Base-by-base conservation (phyloP, 2,888 invertebrate genomes). In the Carpatolechia fugitivella region DNA sequence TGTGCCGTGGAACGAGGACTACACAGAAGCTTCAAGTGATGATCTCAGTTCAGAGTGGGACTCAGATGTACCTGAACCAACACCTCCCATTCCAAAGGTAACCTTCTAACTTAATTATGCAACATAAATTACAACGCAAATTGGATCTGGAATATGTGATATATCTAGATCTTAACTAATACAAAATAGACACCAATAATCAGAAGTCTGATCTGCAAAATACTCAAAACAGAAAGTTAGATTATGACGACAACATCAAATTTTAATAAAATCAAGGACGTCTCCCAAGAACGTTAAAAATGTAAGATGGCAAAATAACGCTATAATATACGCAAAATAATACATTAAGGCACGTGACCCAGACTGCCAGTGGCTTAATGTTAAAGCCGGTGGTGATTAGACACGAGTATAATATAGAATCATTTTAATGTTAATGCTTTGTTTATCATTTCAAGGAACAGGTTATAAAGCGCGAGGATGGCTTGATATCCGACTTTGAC, bases 1-100 rank as follows among this genome's bases (percentile, higher is more conserved):
- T 72, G 96, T 96, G 63, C 95, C 95, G 0, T 91, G 93, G 89
- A 91, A 91, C 30, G 88, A 93, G 60, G 97, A 97, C 72, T 97
- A 95, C 79, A 96, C 96, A 11, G 96, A 97, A 72, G 95, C 96
- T n/a, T 96, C 96, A 64, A 96, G 96, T 75, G 97, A 97, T 80
- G 97, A 97, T 81, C 92, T 97, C 59, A 96, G 96, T 78, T 97
- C 97, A 11, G 97, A 97, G 74, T 97, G 97, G 97, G 97, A 97
- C 76, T 96, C 96, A 1, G 96, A 96, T 81, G 94, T 93, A 6
- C 92, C 93, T 13, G 93, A 93, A 53, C 88, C 88, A 1, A 78
- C 83, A 29, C 84, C 85, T 29, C 85, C 88, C 29, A 80, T 78
- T 59, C 81, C 81, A 66, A 88, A 83, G 80, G 84, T 83, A 79